Evolutionary conservation across 1,140 invertebrate genomes (phyloP).

Genomic region (Aphaenogaster floridana): DNA sequence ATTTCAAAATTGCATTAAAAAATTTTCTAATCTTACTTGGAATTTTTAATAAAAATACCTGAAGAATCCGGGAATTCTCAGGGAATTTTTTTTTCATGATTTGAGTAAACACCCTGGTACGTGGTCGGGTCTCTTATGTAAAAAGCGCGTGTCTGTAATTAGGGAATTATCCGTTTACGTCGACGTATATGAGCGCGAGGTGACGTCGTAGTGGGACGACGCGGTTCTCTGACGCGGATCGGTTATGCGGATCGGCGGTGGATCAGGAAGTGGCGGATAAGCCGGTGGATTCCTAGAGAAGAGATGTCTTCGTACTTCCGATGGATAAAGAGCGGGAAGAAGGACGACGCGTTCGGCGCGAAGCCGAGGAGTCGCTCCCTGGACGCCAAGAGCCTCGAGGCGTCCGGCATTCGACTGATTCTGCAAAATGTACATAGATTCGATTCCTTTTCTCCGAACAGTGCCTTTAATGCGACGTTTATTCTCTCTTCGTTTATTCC

Average conservation of each 20-base stretch:
- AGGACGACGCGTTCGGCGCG: conserved; percentile 88
- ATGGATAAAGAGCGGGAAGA: conserved; percentile 91
- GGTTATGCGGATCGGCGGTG: conserved; percentile 9
- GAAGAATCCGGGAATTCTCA: too few relatives aligned
- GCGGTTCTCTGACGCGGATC: not conserved
- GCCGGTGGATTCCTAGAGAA: conserved; percentile 10
- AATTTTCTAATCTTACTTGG: too few relatives aligned
- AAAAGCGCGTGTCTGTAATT: conserved; percentile 11
- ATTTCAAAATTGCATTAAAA: too few relatives aligned
- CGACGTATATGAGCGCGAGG: not conserved
- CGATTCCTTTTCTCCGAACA: too few relatives aligned
- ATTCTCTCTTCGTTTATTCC: too few relatives aligned
- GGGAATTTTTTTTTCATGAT: too few relatives aligned
- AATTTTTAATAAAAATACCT: too few relatives aligned
- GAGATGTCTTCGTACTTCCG: conserved; percentile 91
- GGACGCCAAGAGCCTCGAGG: conserved; percentile 91
- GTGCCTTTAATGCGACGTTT: too few relatives aligned
- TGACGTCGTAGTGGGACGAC: too few relatives aligned
- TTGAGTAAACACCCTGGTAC: not conserved
- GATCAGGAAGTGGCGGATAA: not conserved
- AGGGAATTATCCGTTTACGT: conserved; percentile 11
- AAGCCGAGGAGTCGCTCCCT: conserved; percentile 92
- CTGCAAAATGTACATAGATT: conserved; percentile 85
- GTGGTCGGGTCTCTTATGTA: not conserved
- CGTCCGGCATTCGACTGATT: conserved; percentile 90